phyloP scores from a whole-genome alignment of 2,113 vertebrate genomes.

The Oryzias javanicus region DNA sequence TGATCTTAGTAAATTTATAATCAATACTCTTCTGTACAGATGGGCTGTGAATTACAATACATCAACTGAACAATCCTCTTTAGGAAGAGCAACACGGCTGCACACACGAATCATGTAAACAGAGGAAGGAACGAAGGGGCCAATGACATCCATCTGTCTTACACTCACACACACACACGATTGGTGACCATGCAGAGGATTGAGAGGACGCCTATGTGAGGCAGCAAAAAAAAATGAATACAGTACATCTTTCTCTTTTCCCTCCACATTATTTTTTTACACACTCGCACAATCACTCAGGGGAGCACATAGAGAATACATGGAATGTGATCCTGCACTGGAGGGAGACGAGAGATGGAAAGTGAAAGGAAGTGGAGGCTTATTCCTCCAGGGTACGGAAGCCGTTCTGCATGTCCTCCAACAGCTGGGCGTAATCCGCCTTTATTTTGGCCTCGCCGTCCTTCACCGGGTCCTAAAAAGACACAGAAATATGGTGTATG shows the following conservation, averaged over 20 bases:
- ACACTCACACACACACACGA: constrained; percentile 27
- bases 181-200: constrained; percentile 50
- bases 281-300: constrained; percentile 31
- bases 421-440: constrained; percentile 88
- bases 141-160: constrained; percentile 39
- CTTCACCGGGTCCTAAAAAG: constrained; percentile 91
- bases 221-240: constrained; percentile 63
- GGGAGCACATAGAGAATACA: constrained; percentile 32
- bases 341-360: constrained; percentile 49
- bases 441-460: constrained; percentile 96
- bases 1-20: constrained; percentile 70
- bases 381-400: constrained; percentile 97
- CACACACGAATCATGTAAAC: constrained; percentile 62
- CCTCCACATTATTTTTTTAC: constrained; percentile 48
- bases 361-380: constrained; percentile 10
- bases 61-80: constrained; percentile 58
- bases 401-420: constrained; percentile 97
- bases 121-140: constrained; percentile 50
- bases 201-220: constrained; percentile 47
- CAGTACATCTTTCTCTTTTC: constrained; percentile 71
- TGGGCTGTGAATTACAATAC: constrained; percentile 71
- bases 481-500: background rate
- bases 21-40: constrained; percentile 79
- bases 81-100: constrained; percentile 49
- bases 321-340: constrained; percentile 73